These are phyloP conservation scores for Aporophyla nigra DNA, from an alignment of 2,888 invertebrate species.

Conservation along the genomic window DNA sequence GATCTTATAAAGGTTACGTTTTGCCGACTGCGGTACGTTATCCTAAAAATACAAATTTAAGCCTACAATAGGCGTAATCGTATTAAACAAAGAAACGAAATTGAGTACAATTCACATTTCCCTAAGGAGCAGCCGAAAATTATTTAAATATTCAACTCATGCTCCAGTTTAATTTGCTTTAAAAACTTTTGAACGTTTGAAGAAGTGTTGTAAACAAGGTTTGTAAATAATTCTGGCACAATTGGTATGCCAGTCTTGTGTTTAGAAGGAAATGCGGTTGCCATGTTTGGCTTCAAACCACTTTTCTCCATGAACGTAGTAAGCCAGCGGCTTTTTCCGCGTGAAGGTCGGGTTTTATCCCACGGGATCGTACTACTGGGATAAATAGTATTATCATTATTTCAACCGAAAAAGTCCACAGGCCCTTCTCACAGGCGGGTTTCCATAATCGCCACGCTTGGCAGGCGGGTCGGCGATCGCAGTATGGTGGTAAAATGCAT, in stretches of 20 bases:
- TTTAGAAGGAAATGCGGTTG: not conserved
- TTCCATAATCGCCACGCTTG: no score
- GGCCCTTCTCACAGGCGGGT: no score
- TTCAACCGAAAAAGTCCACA: no score
- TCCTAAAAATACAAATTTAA: not conserved
- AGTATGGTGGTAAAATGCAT: no score
- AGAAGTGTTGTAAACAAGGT: constrained; percentile 8
- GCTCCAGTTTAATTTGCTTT: constrained; percentile 34
- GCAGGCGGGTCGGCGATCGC: no score
- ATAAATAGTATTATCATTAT: no score
- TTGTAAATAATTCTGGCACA: constrained; percentile 20
- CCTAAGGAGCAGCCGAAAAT: not conserved
- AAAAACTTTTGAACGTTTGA: constrained; percentile 14
- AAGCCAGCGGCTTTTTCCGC: no score
- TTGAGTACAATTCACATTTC: constrained; percentile 5
- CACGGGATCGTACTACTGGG: no score
- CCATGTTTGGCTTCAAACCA: constrained; percentile 1
- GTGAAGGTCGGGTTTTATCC: no score
- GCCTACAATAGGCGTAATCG: constrained; percentile 1
- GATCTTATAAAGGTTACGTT: no score
- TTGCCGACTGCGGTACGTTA: no score
- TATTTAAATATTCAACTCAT: constrained; percentile 48
- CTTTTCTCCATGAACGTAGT: not conserved
- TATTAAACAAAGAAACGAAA: constrained; percentile 23
- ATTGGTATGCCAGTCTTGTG: constrained; percentile 47